Percentiles rank a stretch among this genome's conserved stretches.
Conservation (phyloP, 2,888 invertebrate species). For the Thymelicus lineola region DNA sequence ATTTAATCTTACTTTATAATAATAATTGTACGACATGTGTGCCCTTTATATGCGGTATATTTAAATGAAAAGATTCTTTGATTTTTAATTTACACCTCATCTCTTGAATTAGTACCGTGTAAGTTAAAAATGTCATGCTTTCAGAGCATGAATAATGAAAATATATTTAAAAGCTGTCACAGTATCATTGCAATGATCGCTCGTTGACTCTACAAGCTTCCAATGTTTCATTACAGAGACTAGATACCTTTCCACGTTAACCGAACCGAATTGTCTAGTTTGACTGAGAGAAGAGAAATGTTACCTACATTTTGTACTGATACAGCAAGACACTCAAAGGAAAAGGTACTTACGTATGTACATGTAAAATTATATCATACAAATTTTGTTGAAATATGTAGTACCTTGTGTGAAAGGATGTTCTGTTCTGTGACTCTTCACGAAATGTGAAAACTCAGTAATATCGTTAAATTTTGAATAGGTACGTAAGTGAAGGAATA, state of each 20-base stretch:
- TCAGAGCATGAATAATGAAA: too few relatives aligned
- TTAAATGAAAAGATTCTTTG: too few relatives aligned
- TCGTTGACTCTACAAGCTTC: background rate
- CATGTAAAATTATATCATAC: background rate
- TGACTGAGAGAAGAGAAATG: slow-evolving; percentile 6
- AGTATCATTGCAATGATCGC: background rate
- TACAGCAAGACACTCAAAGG: slow-evolving; percentile 7
- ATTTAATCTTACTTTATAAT: too few relatives aligned
- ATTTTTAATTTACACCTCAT: too few relatives aligned
- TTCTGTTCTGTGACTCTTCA: background rate
- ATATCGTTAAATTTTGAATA: too few relatives aligned
- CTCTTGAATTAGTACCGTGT: too few relatives aligned
- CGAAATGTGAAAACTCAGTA: background rate
- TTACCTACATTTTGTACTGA: slow-evolving; percentile 4
- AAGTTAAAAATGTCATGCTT: too few relatives aligned
- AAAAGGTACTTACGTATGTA: background rate
- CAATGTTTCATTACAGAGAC: background rate
- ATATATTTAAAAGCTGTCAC: background rate
- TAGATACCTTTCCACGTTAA: slow-evolving; percentile 1
- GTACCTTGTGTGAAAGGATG: background rate
- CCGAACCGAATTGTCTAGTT: slow-evolving; percentile 10
- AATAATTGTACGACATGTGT: too few relatives aligned
- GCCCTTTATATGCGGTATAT: too few relatives aligned
- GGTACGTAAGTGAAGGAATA: too few relatives aligned
- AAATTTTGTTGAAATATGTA: background rate